These are phyloP conservation scores for Spisula solida DNA, from an alignment of 2,888 invertebrate genomes.

Conservation along the genomic window DNA sequence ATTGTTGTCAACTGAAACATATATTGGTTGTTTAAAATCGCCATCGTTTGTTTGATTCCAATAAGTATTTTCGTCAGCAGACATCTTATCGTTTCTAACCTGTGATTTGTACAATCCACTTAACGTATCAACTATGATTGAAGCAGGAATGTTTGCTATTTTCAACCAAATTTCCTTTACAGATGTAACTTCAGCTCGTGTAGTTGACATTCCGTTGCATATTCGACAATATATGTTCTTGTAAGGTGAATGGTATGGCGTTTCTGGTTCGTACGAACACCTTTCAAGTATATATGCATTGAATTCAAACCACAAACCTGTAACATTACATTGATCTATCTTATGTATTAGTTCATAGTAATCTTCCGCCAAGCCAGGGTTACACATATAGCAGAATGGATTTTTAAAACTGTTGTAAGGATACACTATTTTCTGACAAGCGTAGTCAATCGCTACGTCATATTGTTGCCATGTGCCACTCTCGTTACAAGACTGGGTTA, in stretches of 20 bases:
- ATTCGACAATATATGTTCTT: slow-evolving; percentile 28
- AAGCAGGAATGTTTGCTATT: neutral
- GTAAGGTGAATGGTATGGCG: neutral
- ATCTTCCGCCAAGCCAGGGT: slow-evolving; percentile 16
- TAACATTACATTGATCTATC: neutral
- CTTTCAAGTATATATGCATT: neutral
- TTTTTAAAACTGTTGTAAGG: slow-evolving; percentile 27
- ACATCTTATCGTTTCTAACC: neutral
- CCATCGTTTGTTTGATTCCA: neutral
- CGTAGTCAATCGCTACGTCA: slow-evolving; percentile 7
- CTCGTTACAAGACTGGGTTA: neutral
- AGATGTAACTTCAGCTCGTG: neutral
- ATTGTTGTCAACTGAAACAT: neutral
- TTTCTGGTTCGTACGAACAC: neutral
- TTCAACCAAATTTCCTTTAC: neutral
- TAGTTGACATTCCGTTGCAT: neutral
- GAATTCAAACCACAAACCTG: neutral
- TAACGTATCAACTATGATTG: neutral
- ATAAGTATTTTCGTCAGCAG: neutral
- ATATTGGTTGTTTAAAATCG: neutral
- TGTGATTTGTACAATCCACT: neutral
- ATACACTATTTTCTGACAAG: neutral
- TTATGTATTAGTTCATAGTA: neutral
- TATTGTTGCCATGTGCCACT: slow-evolving; percentile 22
- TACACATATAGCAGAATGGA: slow-evolving; percentile 42